Percentiles rank a stretch among this genome's conserved stretches.
Conservation (phyloP, 2,797 vertebrate species). For the Gouania willdenowi region DNA sequence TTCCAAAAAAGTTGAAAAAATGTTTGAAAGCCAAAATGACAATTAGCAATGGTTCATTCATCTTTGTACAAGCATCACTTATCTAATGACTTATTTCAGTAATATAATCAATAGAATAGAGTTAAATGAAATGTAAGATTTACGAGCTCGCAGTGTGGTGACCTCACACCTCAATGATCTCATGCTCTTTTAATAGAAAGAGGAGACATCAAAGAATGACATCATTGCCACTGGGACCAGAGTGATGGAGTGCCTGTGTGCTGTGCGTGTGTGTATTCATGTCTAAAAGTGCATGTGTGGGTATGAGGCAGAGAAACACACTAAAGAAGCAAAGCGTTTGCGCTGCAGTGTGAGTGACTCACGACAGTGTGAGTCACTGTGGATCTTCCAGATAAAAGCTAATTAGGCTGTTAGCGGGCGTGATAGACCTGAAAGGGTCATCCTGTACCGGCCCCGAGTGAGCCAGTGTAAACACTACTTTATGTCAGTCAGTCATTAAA, state of each 20-base stretch:
- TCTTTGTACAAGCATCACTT: too few species aligned
- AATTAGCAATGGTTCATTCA: too few species aligned
- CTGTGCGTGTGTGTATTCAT: too few species aligned
- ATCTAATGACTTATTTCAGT: too few species aligned
- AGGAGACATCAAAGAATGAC: conserved; percentile 52
- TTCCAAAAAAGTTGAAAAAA: too few species aligned
- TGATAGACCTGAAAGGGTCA: conserved; percentile 29
- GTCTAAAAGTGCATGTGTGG: too few species aligned
- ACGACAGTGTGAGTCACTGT: conserved; percentile 40
- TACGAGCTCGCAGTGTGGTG: conserved; percentile 18
- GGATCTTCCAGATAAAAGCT: conserved; percentile 43
- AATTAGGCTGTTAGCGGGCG: conserved; percentile 34
- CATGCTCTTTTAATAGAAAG: conserved; percentile 52
- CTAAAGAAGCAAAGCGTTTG: background rate
- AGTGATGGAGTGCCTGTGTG: conserved; percentile 13
- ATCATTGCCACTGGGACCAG: conserved; percentile 50
- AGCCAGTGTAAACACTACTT: too few species aligned
- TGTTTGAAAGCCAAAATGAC: too few species aligned
- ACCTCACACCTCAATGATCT: conserved; percentile 58
- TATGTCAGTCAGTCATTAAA: too few species aligned
- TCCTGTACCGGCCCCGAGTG: conserved; percentile 12
- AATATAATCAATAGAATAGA: too few species aligned
- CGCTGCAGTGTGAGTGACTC: conserved; percentile 17
- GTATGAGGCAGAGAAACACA: background rate
- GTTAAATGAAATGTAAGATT: too few species aligned